Conservation (phyloP, 2,797 vertebrate species). For the Cynopterus sphinx region DNA sequence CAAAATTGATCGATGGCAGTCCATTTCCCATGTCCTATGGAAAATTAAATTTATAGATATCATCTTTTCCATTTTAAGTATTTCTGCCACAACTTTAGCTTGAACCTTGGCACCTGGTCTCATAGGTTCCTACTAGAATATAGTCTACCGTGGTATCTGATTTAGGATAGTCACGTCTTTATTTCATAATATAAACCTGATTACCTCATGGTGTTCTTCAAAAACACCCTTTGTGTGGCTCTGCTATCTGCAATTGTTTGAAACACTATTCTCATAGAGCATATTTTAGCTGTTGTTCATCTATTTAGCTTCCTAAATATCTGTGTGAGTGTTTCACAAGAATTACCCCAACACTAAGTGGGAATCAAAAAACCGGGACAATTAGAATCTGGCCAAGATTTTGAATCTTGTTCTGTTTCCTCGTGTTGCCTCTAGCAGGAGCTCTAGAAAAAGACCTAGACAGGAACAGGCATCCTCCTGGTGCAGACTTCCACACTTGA, state of each 20-base stretch:
- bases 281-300: background rate
- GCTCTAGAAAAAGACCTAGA: background rate
- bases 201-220: background rate
- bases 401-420: background rate
- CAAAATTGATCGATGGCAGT: slow-evolving; percentile 54
- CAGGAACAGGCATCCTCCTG: background rate
- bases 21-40: background rate
- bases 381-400: background rate
- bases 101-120: background rate
- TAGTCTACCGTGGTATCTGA: background rate
- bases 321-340: background rate
- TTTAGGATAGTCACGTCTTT: background rate
- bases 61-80: slow-evolving; percentile 53
- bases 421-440: background rate
- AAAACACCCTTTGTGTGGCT: background rate
- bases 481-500: background rate
- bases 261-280: background rate
- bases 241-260: background rate
- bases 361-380: background rate
- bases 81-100: slow-evolving; percentile 1
- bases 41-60: slow-evolving; percentile 62
- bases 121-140: background rate
- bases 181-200: slow-evolving; percentile 16
- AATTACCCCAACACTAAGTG: background rate
- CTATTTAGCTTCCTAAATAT: background rate